phyloP scores from a whole-genome alignment of 2,797 vertebrate species.

The Gouania willdenowi region DNA sequence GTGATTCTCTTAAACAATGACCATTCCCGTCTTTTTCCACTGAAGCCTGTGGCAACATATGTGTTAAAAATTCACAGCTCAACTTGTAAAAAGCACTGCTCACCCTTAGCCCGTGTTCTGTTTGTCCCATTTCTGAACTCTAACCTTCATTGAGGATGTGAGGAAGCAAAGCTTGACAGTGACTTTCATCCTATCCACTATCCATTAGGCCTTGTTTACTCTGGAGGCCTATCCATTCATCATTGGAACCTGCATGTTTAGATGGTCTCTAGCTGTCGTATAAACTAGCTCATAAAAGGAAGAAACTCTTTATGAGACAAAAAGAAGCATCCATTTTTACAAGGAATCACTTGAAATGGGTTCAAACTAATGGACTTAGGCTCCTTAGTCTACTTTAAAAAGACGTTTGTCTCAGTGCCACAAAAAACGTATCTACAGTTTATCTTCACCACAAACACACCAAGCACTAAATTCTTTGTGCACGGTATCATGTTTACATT shows the following conservation, averaged over 20 bases:
- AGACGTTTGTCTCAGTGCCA: too few species aligned
- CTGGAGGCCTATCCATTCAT: constrained; percentile 7
- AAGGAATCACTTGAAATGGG: constrained; percentile 6
- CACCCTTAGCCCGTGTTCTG: too few species aligned
- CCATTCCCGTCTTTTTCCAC: too few species aligned
- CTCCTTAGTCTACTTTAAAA: too few species aligned
- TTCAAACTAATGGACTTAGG: constrained; percentile 4
- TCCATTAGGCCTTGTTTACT: constrained; percentile 24
- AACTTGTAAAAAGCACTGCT: too few species aligned
- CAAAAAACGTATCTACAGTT: too few species aligned
- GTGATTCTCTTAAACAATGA: too few species aligned
- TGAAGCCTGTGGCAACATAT: too few species aligned
- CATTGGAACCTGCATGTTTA: constrained; percentile 22
- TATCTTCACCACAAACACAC: neutral
- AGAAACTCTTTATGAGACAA: constrained; percentile 27
- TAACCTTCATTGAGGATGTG: too few species aligned
- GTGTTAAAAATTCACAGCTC: too few species aligned
- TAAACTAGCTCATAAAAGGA: constrained; percentile 23
- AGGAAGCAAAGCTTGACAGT: too few species aligned
- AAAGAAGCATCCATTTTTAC: constrained; percentile 16
- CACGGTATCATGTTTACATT: neutral
- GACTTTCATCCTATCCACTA: constrained; percentile 18
- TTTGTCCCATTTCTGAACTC: too few species aligned
- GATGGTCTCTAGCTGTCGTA: constrained; percentile 10
- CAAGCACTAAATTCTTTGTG: neutral